These are phyloP conservation scores for Drosophila meridionalis DNA, from an alignment of 2,888 invertebrate genomes.

Conservation along the genomic window DNA sequence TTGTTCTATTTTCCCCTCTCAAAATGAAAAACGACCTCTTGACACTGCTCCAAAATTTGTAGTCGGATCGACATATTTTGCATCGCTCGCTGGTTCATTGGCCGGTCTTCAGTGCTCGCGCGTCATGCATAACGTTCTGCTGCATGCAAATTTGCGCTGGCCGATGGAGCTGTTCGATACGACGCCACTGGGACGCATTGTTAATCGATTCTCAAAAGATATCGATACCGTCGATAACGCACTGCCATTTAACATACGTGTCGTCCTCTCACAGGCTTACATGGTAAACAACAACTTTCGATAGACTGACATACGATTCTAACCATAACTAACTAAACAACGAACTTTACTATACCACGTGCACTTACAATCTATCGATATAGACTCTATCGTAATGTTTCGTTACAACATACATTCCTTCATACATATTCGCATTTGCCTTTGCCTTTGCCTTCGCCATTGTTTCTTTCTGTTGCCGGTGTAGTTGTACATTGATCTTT, in stretches of 20 bases:
- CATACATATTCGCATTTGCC: background rate
- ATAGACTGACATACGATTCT: background rate
- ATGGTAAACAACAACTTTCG: constrained; percentile 83
- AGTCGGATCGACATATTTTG: constrained; percentile 83
- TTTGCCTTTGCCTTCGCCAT: background rate
- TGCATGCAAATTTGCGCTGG: constrained; percentile 88
- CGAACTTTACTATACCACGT: background rate
- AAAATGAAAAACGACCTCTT: background rate
- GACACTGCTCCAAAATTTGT: constrained; percentile 6
- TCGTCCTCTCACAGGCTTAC: constrained; percentile 84
- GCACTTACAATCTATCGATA: background rate
- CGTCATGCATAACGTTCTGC: constrained; percentile 87
- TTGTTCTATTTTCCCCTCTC: background rate
- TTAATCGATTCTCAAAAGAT: constrained; percentile 89
- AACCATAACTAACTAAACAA: constrained; percentile 17
- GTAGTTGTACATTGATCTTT: constrained; percentile 1
- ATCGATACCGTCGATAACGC: constrained; percentile 87
- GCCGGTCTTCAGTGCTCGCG: constrained; percentile 87
- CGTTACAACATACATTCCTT: background rate
- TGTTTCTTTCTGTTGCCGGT: constrained; percentile 3
- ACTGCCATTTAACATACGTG: constrained; percentile 85
- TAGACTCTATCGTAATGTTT: background rate
- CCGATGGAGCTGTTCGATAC: constrained; percentile 92
- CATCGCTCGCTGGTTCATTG: constrained; percentile 84
- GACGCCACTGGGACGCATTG: constrained; percentile 91